phyloP scores from a whole-genome alignment of 2,888 invertebrate species.

The Hirtodrosophila alboralis region DNA sequence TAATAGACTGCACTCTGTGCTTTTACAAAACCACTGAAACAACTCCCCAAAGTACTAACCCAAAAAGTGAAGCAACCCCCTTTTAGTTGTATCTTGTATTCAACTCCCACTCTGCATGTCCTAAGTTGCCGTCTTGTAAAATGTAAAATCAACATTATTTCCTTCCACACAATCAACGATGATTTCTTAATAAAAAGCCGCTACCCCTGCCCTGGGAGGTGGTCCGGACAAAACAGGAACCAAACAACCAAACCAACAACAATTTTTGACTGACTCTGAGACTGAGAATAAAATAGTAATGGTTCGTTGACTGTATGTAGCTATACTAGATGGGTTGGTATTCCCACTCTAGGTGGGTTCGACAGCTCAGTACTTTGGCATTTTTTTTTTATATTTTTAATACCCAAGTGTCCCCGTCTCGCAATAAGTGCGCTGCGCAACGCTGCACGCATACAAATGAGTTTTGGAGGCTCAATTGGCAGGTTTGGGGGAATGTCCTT shows the following conservation, averaged over 20 bases:
- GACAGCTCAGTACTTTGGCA: conserved; percentile 57
- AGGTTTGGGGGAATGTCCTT: conserved; percentile 10
- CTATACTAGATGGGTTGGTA: conserved; percentile 21
- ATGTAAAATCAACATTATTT: conserved; percentile 76
- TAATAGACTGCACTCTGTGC: conserved; percentile 45
- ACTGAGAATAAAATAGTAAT: conserved; percentile 63
- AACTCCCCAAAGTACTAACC: conserved; percentile 51
- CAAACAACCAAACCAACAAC: conserved; percentile 44
- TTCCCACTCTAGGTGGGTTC: conserved; percentile 26
- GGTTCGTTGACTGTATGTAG: conserved; percentile 65
- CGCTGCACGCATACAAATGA: conserved; percentile 76
- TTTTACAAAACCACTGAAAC: neutral
- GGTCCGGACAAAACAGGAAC: conserved; percentile 31
- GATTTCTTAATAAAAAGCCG: conserved; percentile 76
- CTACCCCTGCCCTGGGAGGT: conserved; percentile 15
- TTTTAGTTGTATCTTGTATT: too few relatives aligned
- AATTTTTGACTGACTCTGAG: conserved; percentile 65
- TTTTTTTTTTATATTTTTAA: too few relatives aligned
- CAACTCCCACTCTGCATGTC: conserved; percentile 35
- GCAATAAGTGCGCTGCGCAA: conserved; percentile 77
- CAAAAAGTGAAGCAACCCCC: conserved; percentile 47
- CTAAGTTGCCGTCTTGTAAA: conserved; percentile 49
- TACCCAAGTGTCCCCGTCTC: conserved; percentile 74
- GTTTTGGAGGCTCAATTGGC: conserved; percentile 16
- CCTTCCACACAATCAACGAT: conserved; percentile 79